Conservation (phyloP, 2,113 vertebrate genomes). For the Empidonax alnorum region DNA sequence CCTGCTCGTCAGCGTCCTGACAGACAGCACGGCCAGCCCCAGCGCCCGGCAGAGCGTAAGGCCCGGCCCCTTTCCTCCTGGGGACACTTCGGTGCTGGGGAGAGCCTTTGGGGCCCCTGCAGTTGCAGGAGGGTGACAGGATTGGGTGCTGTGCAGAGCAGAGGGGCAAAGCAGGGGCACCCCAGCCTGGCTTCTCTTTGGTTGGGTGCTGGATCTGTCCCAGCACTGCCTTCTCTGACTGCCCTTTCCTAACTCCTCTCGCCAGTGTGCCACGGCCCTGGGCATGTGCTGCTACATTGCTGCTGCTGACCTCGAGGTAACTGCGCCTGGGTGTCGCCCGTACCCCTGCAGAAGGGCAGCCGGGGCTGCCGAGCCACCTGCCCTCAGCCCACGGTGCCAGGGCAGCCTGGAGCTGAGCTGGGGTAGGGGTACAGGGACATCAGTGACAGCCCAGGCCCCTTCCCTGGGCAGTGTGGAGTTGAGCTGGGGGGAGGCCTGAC, state of each 20-base stretch:
- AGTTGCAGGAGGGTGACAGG: rapidly evolving
- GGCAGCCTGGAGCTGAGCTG: not conserved
- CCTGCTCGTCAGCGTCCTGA: conserved; percentile 82
- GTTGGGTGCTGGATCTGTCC: not conserved
- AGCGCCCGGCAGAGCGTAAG: conserved; percentile 90
- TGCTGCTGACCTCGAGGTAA: conserved; percentile 89
- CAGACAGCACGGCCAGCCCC: conserved; percentile 79
- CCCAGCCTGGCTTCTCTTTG: not conserved
- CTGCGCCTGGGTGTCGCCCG: rapidly evolving
- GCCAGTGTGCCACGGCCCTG: conserved; percentile 88
- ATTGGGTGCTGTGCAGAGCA: not conserved
- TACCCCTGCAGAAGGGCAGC: not conserved
- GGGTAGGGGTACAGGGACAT: not conserved
- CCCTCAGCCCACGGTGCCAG: not conserved
- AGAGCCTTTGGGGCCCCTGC: not conserved
- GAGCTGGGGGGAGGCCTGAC: not conserved
- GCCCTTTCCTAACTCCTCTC: not conserved
- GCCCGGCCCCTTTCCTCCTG: not conserved
- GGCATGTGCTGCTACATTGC: conserved; percentile 94
- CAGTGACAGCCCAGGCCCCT: not conserved
- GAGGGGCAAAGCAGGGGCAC: not conserved
- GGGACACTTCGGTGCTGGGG: not conserved
- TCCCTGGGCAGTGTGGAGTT: not conserved
- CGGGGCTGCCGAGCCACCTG: not conserved
- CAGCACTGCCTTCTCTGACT: rapidly evolving